Percentiles rank a stretch among this genome's conserved stretches.
Evolutionary conservation across 2,113 vertebrate species (phyloP).

Genomic region (Poeciliopsis retropinna): DNA sequence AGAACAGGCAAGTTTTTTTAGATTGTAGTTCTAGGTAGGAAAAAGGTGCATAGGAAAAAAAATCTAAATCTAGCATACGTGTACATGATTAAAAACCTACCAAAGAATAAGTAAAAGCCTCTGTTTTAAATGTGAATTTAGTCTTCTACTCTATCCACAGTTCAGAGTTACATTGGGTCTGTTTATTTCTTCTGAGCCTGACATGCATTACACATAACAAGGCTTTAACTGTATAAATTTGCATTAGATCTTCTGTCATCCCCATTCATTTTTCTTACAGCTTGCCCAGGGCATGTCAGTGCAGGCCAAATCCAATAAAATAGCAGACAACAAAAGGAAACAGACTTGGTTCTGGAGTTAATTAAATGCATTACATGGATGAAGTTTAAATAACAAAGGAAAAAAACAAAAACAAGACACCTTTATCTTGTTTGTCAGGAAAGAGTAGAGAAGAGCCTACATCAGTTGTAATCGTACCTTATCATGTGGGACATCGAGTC

Average conservation of each 20-base stretch:
- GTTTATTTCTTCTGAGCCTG: not conserved
- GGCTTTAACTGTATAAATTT: not conserved
- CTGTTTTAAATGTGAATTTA: not conserved
- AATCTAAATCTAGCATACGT: no score
- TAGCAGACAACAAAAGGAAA: constrained; percentile 4
- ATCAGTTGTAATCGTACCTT: constrained; percentile 5
- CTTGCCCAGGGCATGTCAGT: constrained; percentile 12
- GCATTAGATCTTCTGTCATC: constrained; percentile 2
- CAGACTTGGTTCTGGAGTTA: constrained; percentile 24
- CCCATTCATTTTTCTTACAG: not conserved
- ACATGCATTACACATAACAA: not conserved
- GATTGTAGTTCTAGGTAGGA: no score
- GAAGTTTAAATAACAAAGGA: not conserved
- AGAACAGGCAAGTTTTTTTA: no score
- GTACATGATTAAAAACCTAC: no score
- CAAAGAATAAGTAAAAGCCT: no score
- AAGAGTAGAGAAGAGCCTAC: constrained; percentile 11
- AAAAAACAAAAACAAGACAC: constrained; percentile 7
- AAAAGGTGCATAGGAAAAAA: no score
- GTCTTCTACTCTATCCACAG: not conserved
- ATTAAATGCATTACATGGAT: constrained; percentile 21
- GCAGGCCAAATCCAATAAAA: constrained; percentile 16
- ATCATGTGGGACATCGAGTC: constrained; percentile 11
- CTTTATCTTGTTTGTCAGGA: constrained; percentile 19
- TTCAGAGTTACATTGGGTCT: not conserved